These are phyloP conservation scores for Parnassius mnemosyne DNA, from an alignment of 2,888 invertebrate genomes.

Conservation along the genomic window DNA sequence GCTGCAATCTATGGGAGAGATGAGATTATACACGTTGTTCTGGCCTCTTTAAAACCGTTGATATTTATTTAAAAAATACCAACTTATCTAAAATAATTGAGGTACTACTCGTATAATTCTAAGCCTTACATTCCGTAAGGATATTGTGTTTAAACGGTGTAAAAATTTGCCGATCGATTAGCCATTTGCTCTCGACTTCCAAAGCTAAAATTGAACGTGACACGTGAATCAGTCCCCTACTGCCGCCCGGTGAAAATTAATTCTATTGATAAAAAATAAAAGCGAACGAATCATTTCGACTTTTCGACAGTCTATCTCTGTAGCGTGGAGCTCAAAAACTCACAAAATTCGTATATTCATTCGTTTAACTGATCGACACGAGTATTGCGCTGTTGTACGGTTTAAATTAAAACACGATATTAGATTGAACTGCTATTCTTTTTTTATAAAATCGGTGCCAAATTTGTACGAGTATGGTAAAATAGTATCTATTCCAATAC, in stretches of 20 bases:
- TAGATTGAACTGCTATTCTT: constrained; percentile 19
- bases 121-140: constrained; percentile 48
- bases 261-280: constrained; percentile 54
- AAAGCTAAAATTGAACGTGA: constrained; percentile 71
- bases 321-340: constrained; percentile 41
- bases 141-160: constrained; percentile 66
- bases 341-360: constrained; percentile 35
- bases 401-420: constrained; percentile 29
- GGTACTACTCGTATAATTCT: too few relatives aligned
- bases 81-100: too few relatives aligned
- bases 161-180: constrained; percentile 78
- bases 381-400: constrained; percentile 34
- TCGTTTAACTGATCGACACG: constrained; percentile 31
- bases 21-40: too few relatives aligned
- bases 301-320: constrained; percentile 53
- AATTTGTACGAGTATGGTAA: too few relatives aligned
- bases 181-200: constrained; percentile 64
- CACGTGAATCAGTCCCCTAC: constrained; percentile 60
- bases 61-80: too few relatives aligned
- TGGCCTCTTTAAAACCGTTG: too few relatives aligned
- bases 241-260: constrained; percentile 62
- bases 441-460: background rate
- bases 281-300: constrained; percentile 42
- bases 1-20: too few relatives aligned
- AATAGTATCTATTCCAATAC: too few relatives aligned